phyloP scores from a whole-genome alignment of 2,797 vertebrate species.

The Periparus ater region DNA sequence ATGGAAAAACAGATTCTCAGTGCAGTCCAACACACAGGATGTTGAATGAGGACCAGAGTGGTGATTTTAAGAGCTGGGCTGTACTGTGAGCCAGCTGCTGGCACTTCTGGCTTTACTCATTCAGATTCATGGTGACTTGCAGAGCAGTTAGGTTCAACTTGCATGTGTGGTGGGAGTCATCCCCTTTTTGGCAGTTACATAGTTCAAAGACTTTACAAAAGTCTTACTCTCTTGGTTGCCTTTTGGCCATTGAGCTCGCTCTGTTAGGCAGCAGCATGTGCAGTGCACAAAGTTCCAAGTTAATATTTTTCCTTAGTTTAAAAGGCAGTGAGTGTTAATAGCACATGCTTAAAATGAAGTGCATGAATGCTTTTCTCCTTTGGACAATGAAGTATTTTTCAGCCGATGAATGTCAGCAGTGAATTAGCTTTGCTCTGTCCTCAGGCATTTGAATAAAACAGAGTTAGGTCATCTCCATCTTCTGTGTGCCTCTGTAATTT shows the following conservation, averaged over 20 bases:
- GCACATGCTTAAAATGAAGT: neutral
- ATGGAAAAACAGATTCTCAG: neutral
- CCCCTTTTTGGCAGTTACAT: neutral
- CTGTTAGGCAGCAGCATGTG: neutral
- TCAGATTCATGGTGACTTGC: neutral
- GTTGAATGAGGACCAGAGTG: neutral
- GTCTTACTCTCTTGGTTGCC: neutral
- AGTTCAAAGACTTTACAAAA: slow-evolving; percentile 3
- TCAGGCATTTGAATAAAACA: neutral
- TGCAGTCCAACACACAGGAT: neutral
- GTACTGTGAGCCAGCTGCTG: neutral
- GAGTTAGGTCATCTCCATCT: neutral
- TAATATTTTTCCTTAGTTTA: slow-evolving; percentile 20
- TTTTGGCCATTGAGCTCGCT: neutral
- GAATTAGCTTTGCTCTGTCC: neutral
- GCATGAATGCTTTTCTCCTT: neutral
- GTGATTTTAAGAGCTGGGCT: neutral
- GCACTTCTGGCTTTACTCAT: neutral
- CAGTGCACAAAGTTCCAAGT: neutral
- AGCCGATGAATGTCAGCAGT: neutral
- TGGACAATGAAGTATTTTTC: slow-evolving; percentile 1
- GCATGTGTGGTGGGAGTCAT: neutral
- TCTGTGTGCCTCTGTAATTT: neutral
- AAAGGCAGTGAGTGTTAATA: neutral
- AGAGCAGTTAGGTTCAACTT: neutral